Evolutionary conservation across 2,113 vertebrate genomes (phyloP).

Genomic region (Amphilophus citrinellus): DNA sequence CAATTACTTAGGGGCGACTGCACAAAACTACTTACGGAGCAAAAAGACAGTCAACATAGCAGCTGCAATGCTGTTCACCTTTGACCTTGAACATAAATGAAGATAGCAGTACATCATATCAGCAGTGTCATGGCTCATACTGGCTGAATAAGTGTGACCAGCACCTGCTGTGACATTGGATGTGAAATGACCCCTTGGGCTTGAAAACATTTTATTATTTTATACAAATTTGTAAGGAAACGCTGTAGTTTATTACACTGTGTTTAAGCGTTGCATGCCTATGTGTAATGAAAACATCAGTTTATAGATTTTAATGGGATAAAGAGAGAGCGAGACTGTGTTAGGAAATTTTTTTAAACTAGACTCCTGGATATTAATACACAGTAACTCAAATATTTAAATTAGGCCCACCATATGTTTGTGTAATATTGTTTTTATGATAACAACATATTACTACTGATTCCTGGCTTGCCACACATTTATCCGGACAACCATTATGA

Average conservation of each 20-base stretch:
- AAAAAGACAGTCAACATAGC: conserved; percentile 28
- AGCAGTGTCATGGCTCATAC: conserved; percentile 31
- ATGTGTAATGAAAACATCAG: not conserved
- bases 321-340: not conserved
- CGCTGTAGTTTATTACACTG: not conserved
- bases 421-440: not conserved
- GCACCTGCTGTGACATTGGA: conserved; percentile 39
- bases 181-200: not conserved
- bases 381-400: too few relatives aligned
- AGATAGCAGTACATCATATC: not conserved
- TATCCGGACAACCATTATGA: not conserved
- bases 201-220: not conserved
- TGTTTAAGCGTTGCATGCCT: too few relatives aligned
- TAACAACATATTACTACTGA: not conserved
- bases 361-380: too few relatives aligned
- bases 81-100: conserved; percentile 45
- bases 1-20: conserved; percentile 10
- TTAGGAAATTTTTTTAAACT: not conserved
- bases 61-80: conserved; percentile 40
- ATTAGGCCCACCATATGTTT: not conserved
- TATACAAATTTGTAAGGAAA: conserved; percentile 2
- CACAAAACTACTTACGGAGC: conserved; percentile 16
- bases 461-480: not conserved
- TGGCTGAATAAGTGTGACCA: conserved; percentile 20
- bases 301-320: not conserved